Evolutionary conservation across 1,140 invertebrate genomes (phyloP).

Genomic region (Drosophila triauraria): DNA sequence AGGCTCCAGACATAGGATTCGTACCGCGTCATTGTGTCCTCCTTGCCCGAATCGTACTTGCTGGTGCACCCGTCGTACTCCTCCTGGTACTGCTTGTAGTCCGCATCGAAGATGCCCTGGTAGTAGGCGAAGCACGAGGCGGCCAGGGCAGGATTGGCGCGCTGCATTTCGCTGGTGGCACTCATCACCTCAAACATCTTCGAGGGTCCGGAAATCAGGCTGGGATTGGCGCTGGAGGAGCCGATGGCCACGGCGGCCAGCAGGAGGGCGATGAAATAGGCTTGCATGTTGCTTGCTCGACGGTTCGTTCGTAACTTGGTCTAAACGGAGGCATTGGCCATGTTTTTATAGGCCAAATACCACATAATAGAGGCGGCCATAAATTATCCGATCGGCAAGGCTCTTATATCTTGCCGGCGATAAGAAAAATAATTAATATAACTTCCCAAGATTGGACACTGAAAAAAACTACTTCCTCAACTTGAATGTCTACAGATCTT

Average conservation of each 20-base stretch:
- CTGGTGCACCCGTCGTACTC: conserved; percentile 36
- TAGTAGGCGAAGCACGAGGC: conserved; percentile 56
- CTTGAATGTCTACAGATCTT: not conserved
- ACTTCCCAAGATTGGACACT: not conserved
- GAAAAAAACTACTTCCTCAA: not conserved
- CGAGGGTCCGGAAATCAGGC: conserved; percentile 29
- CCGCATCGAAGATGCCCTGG: conserved; percentile 27
- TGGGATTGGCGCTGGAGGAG: conserved; percentile 23
- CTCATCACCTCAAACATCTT: conserved; percentile 61
- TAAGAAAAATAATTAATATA: conserved; percentile 18
- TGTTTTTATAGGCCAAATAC: conserved; percentile 21
- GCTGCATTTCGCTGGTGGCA: conserved; percentile 38
- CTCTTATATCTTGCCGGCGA: conserved; percentile 29
- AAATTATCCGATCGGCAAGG: conserved; percentile 5
- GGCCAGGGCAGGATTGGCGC: conserved; percentile 33
- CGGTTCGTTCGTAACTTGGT: conserved; percentile 43
- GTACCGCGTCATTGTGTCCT: conserved; percentile 12
- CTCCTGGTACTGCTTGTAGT: conserved; percentile 26
- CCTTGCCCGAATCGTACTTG: not conserved
- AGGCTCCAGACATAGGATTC: conserved; percentile 11
- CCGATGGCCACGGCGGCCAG: conserved; percentile 36
- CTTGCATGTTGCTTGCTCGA: conserved; percentile 34
- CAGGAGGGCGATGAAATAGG: conserved; percentile 12
- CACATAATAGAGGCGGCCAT: not conserved
- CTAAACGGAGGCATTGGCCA: not conserved